These are phyloP conservation scores for Sarcophilus harrisii DNA, from an alignment of 2,797 vertebrate species.

Conservation along the genomic window DNA sequence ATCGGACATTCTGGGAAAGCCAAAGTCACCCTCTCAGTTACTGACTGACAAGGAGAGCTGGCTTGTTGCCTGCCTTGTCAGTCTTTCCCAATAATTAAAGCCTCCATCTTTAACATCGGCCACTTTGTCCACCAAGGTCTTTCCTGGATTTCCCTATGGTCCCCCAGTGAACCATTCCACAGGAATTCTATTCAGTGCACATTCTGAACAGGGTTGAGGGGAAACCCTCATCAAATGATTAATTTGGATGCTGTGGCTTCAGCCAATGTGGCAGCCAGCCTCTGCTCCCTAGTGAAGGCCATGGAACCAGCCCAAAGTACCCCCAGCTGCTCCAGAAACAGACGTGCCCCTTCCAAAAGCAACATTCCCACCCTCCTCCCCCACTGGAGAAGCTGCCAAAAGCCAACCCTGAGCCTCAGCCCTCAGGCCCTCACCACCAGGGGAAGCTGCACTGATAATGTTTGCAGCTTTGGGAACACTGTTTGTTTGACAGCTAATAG, in stretches of 20 bases:
- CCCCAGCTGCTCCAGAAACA: background rate
- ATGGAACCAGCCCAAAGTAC: background rate
- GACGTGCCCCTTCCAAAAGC: background rate
- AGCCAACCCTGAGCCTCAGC: background rate
- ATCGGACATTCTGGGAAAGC: background rate
- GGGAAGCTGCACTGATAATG: background rate
- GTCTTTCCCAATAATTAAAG: background rate
- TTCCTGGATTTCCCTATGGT: background rate
- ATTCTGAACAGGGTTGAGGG: background rate
- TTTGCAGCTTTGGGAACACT: constrained; percentile 46
- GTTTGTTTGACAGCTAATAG: constrained; percentile 9
- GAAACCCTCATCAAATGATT: background rate
- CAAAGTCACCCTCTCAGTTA: background rate
- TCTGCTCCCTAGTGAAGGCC: background rate
- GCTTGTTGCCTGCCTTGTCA: background rate
- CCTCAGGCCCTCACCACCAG: background rate
- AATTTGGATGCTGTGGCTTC: background rate
- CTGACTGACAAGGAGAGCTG: background rate
- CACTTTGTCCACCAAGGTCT: background rate
- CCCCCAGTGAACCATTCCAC: background rate
- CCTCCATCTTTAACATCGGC: background rate
- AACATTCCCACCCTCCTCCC: background rate
- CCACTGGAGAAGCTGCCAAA: constrained; percentile 13
- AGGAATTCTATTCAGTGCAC: background rate
- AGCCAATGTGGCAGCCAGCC: background rate